A percentile compares a stretch with the other conserved stretches of the same genome.
Evolutionary conservation across 1,140 invertebrate genomes (phyloP).

Genomic region (Sycobia sp.): DNA sequence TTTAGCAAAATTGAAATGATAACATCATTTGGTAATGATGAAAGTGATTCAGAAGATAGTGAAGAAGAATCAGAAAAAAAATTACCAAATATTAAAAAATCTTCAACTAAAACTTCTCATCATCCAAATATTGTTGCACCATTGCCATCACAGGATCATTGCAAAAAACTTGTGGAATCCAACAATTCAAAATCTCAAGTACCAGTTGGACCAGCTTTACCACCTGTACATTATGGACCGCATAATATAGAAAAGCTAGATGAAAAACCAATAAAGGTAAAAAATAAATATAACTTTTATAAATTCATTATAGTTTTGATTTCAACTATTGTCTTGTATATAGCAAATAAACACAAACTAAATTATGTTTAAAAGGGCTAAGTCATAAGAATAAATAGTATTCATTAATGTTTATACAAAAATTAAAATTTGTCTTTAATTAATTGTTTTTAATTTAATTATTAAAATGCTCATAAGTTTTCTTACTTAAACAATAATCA

Average conservation of each 20-base stretch:
- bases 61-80: conserved; percentile 36
- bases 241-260: conserved; percentile 19
- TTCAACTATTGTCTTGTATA: no score
- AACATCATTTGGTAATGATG: conserved; percentile 64
- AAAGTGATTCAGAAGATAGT: conserved; percentile 54
- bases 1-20: conserved; percentile 68
- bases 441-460: no score
- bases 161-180: conserved; percentile 10
- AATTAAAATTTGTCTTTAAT: no score
- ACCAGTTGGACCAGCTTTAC: not conserved
- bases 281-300: no score
- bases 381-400: no score
- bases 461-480: no score
- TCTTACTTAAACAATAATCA: no score
- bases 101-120: not conserved
- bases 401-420: no score
- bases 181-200: not conserved
- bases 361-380: no score
- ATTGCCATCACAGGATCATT: not conserved
- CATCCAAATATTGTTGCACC: not conserved
- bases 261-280: not conserved
- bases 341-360: no score
- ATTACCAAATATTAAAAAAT: not conserved
- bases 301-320: no score
- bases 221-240: conserved; percentile 21